These are phyloP conservation scores for Uria lomvia DNA, from an alignment of 2,113 vertebrate genomes.

Conservation along the genomic window DNA sequence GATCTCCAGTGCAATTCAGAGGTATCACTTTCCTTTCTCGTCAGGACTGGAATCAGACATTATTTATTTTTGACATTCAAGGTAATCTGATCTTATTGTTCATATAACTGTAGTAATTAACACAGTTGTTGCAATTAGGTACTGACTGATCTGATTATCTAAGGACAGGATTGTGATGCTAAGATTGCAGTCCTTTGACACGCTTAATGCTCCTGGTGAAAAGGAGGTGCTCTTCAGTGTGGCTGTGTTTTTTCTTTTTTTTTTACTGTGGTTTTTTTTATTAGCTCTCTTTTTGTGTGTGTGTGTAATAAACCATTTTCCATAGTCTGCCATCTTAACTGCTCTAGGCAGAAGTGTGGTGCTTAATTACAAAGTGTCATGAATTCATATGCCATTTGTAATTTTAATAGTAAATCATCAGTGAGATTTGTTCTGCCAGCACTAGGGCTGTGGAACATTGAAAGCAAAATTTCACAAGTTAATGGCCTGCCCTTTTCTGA, in stretches of 20 bases:
- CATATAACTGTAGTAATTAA: not conserved
- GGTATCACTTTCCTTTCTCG: not conserved
- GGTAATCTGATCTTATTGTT: not conserved
- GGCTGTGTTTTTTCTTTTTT: not conserved
- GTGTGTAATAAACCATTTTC: not conserved
- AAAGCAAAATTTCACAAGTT: constrained; percentile 69
- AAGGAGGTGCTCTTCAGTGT: not conserved
- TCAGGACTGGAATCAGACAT: not conserved
- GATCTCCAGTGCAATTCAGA: not conserved
- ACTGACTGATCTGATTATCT: not conserved
- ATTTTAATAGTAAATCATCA: constrained; percentile 54
- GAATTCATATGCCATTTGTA: constrained; percentile 57
- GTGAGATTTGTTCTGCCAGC: constrained; percentile 55
- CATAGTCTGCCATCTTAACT: not conserved
- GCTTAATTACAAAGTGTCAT: constrained; percentile 62
- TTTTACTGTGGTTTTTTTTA: no score
- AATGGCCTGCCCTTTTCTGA: constrained; percentile 74
- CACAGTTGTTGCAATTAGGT: not conserved
- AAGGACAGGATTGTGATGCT: not conserved
- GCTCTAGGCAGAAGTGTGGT: not conserved
- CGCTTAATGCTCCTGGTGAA: not conserved
- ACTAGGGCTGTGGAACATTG: not conserved
- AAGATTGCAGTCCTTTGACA: not conserved
- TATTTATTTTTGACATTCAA: not conserved
- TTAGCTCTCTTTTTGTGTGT: no score